phyloP scores from a whole-genome alignment of 2,113 vertebrate species.

The Corythaeola cristata region DNA sequence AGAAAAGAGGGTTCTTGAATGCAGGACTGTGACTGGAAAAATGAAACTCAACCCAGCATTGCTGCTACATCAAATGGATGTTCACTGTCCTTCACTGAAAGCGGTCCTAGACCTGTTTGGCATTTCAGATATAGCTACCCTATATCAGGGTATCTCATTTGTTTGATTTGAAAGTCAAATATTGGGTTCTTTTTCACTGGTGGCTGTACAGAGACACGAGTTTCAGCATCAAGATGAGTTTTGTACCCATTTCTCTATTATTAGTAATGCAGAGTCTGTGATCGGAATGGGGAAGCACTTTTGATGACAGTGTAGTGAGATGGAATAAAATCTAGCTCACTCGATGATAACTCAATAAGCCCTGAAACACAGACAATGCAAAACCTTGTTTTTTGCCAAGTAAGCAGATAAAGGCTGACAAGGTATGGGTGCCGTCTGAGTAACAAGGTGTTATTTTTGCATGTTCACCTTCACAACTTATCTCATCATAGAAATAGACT shows the following conservation, averaged over 20 bases:
- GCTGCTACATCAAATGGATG: neutral
- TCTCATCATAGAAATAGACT: neutral
- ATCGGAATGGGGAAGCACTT: neutral
- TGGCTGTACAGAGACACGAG: neutral
- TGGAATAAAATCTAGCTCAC: neutral
- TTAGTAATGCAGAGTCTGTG: neutral
- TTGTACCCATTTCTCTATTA: neutral
- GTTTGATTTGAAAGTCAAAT: conserved; percentile 24
- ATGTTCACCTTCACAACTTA: neutral
- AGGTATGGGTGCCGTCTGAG: neutral
- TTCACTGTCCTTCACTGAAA: neutral
- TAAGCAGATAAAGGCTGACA: neutral
- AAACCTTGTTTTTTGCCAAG: neutral
- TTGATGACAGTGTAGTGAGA: neutral
- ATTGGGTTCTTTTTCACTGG: neutral
- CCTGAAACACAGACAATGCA: neutral
- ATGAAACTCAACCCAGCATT: neutral
- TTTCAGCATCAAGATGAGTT: neutral
- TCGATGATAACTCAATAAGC: neutral
- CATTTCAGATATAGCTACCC: neutral
- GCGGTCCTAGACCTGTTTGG: neutral
- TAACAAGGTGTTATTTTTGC: conserved; percentile 18
- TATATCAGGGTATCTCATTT: neutral
- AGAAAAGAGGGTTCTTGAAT: neutral
- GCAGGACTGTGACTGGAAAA: neutral